These are phyloP conservation scores for Kradibia gibbosae DNA, from an alignment of 1,140 invertebrate species.

Conservation along the genomic window DNA sequence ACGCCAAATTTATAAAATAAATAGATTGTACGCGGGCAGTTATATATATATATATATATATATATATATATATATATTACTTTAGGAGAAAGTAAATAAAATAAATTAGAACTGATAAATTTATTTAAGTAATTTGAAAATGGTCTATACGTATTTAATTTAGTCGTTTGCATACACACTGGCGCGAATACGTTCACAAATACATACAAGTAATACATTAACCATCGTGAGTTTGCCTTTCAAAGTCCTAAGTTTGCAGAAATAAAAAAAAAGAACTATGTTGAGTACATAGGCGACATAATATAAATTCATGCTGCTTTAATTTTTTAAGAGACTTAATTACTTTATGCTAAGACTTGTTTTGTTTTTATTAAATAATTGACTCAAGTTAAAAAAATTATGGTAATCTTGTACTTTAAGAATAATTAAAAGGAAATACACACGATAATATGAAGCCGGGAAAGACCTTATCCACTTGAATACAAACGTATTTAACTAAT, in stretches of 20 bases:
- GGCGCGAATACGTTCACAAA: not conserved
- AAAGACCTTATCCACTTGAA: too few relatives aligned
- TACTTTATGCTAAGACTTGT: too few relatives aligned
- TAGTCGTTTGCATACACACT: not conserved
- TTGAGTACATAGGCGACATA: not conserved
- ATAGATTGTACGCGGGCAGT: too few relatives aligned
- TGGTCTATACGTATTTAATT: not conserved
- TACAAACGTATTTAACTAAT: too few relatives aligned
- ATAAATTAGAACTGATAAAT: constrained; percentile 33
- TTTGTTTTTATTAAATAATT: too few relatives aligned
- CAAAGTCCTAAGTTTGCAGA: not conserved
- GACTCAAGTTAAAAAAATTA: too few relatives aligned
- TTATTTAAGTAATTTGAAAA: not conserved
- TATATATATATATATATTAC: not conserved
- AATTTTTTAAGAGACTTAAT: too few relatives aligned
- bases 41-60: constrained; percentile 10
- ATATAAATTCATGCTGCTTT: not conserved
- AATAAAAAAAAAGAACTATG: not conserved
- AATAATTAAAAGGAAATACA: too few relatives aligned
- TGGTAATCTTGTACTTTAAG: too few relatives aligned
- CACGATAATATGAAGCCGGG: too few relatives aligned
- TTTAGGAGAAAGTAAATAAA: constrained; percentile 13
- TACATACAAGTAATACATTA: not conserved
- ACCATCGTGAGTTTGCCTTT: constrained; percentile 25
- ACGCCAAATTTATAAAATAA: too few relatives aligned